phyloP scores from a whole-genome alignment of 2,797 vertebrate species.

The Pelodytes ibericus region DNA sequence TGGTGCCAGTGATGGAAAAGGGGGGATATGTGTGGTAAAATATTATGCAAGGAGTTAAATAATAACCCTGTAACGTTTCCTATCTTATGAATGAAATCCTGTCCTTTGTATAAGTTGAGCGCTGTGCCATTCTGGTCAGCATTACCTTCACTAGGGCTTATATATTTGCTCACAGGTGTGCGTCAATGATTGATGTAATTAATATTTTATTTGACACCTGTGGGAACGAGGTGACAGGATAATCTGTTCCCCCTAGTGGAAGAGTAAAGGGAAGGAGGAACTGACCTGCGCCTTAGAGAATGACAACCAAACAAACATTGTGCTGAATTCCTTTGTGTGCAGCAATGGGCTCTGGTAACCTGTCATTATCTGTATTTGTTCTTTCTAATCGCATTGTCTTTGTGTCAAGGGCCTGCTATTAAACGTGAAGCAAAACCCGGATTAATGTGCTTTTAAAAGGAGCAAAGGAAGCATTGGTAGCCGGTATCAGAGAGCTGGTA shows the following conservation, averaged over 20 bases:
- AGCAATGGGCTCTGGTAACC: slow-evolving; percentile 74
- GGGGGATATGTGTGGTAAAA: too few relatives aligned
- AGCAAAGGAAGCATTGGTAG: not conserved
- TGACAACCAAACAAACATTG: slow-evolving; percentile 22
- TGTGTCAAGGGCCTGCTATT: slow-evolving; percentile 74
- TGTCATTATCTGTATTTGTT: slow-evolving; percentile 78
- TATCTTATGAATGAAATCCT: too few relatives aligned
- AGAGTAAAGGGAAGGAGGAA: slow-evolving; percentile 20
- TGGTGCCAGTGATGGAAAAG: too few relatives aligned
- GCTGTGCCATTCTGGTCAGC: too few relatives aligned
- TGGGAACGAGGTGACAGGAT: slow-evolving; percentile 35
- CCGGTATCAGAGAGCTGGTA: not conserved
- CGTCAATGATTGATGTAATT: slow-evolving; percentile 5
- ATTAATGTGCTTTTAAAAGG: slow-evolving; percentile 29
- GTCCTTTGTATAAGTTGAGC: too few relatives aligned
- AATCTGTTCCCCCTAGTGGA: slow-evolving; percentile 9
- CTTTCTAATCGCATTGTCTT: slow-evolving; percentile 77
- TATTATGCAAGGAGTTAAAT: too few relatives aligned
- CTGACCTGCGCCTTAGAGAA: slow-evolving; percentile 8
- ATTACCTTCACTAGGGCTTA: too few relatives aligned
- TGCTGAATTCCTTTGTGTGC: slow-evolving; percentile 5
- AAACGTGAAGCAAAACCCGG: slow-evolving; percentile 61
- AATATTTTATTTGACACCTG: slow-evolving; percentile 15
- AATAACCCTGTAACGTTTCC: too few relatives aligned
- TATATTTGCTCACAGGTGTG: too few relatives aligned